Conservation (phyloP, 2,888 invertebrate species). For the Eustalomyia histrio region DNA sequence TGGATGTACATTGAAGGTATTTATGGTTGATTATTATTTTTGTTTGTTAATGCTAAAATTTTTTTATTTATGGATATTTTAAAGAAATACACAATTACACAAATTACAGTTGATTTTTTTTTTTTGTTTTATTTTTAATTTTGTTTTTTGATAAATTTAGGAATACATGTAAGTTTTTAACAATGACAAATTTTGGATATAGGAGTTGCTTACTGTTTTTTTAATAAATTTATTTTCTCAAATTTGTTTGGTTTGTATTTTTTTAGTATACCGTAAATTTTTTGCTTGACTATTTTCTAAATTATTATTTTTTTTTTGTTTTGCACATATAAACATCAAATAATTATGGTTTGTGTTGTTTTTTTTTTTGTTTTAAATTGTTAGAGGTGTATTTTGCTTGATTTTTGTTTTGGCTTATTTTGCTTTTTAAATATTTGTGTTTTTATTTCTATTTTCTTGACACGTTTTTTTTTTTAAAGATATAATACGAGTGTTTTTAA, state of each 20-base stretch:
- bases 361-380: background rate
- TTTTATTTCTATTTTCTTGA: conserved; percentile 9
- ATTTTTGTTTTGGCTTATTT: background rate
- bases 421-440: conserved; percentile 7
- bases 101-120: conserved; percentile 37
- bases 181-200: conserved; percentile 3
- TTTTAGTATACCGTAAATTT: conserved; percentile 9
- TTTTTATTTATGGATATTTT: conserved; percentile 30
- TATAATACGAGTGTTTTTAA: conserved; percentile 1
- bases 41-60: conserved; percentile 54
- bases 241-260: conserved; percentile 7
- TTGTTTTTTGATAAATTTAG: conserved; percentile 53
- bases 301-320: conserved; percentile 35
- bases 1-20: conserved; percentile 65
- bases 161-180: conserved; percentile 56
- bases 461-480: conserved; percentile 27
- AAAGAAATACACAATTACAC: conserved; percentile 50
- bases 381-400: conserved; percentile 7
- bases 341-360: conserved; percentile 42
- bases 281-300: conserved; percentile 41
- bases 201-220: conserved; percentile 6
- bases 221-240: conserved; percentile 28
- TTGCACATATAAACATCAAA: conserved; percentile 63
- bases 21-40: conserved; percentile 62
- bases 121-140: conserved; percentile 14